Evolutionary conservation across 2,797 vertebrate species (phyloP).

Genomic region (Macroramphosus scolopax): DNA sequence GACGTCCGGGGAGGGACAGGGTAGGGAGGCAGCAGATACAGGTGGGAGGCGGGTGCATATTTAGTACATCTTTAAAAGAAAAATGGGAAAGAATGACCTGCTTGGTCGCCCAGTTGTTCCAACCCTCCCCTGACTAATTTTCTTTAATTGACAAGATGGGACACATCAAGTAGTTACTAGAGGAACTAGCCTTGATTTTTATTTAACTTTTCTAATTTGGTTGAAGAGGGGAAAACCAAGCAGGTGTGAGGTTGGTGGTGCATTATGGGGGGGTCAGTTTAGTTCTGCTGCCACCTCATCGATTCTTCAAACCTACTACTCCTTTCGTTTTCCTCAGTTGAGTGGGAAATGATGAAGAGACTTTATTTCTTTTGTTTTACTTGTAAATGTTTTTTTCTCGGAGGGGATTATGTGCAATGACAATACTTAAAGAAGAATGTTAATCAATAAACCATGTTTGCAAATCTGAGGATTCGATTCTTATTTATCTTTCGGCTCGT

Average conservation of each 20-base stretch:
- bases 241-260: conserved; percentile 62
- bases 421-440: conserved; percentile 38
- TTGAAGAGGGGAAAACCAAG: conserved; percentile 61
- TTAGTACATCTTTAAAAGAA: conserved; percentile 60
- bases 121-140: conserved; percentile 55
- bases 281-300: conserved; percentile 57
- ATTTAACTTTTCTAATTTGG: conserved; percentile 72
- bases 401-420: conserved; percentile 82
- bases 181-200: conserved; percentile 74
- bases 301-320: conserved; percentile 40
- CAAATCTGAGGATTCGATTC: conserved; percentile 52
- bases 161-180: conserved; percentile 52
- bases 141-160: conserved; percentile 71
- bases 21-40: conserved; percentile 2
- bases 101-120: conserved; percentile 64
- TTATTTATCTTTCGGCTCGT: no score
- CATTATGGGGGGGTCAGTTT: conserved; percentile 53
- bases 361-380: conserved; percentile 51
- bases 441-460: conserved; percentile 72
- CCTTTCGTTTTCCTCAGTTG: conserved; percentile 46
- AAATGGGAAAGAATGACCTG: conserved; percentile 47
- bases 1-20: neutral
- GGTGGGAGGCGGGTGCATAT: conserved; percentile 47
- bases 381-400: conserved; percentile 57
- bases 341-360: conserved; percentile 52